Conservation (phyloP, 1,140 invertebrate genomes). For the Rhagoletis zephyria region DNA sequence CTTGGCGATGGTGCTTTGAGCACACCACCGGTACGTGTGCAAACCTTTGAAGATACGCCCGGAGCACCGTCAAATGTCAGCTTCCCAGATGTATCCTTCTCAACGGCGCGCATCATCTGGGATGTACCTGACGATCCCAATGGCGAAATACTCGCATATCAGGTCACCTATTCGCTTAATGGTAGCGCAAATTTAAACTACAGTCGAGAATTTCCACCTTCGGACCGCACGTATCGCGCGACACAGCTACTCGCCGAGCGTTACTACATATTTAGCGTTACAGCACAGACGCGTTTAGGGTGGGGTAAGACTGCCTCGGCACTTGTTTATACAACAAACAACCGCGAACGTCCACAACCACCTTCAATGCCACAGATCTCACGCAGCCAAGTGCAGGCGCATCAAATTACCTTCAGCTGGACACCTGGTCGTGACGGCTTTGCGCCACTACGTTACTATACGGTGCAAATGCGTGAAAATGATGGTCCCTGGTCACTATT, state of each 20-base stretch:
- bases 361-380: constrained; percentile 89
- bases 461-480: constrained; percentile 89
- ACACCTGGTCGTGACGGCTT: constrained; percentile 93
- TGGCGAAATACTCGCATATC: constrained; percentile 93
- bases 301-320: constrained; percentile 92
- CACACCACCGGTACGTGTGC: constrained; percentile 85
- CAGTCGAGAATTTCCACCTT: constrained; percentile 87
- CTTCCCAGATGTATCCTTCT: constrained; percentile 94
- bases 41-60: constrained; percentile 94
- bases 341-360: constrained; percentile 87
- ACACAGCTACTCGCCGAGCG: constrained; percentile 85
- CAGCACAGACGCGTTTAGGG: constrained; percentile 89
- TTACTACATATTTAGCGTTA: constrained; percentile 94
- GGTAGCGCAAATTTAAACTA: constrained; percentile 81
- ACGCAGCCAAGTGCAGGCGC: constrained; percentile 88
- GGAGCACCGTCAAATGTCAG: constrained; percentile 95
- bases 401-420: constrained; percentile 95
- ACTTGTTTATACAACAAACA: constrained; percentile 92
- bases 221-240: constrained; percentile 88
- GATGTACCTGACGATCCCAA: constrained; percentile 95
- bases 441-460: constrained; percentile 93
- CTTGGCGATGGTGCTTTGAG: constrained; percentile 93
- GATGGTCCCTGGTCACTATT: constrained; percentile 86
- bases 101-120: constrained; percentile 94
- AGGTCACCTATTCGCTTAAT: constrained; percentile 88